A percentile compares a stretch with the other conserved stretches of the same genome.
Evolutionary conservation across 2,888 invertebrate genomes (phyloP).

Genomic region (Agrochola macilenta): DNA sequence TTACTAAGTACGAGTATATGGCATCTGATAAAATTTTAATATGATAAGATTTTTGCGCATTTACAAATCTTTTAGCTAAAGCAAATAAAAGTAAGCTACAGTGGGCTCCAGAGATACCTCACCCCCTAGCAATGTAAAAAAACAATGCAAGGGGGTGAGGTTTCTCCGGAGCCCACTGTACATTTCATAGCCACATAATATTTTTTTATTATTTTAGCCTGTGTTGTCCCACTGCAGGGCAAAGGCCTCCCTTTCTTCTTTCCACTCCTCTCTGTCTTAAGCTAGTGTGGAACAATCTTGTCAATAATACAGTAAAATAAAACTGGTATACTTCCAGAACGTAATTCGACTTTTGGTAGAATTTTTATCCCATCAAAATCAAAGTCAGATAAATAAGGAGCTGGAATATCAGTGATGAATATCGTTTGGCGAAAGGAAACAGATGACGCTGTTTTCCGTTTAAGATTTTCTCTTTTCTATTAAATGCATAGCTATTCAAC

Average conservation of each 20-base stretch:
- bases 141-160: too few relatives aligned
- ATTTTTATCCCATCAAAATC: background rate
- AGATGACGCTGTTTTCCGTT: constrained; percentile 1
- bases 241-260: too few relatives aligned
- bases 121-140: too few relatives aligned
- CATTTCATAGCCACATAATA: background rate
- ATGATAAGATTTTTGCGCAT: background rate
- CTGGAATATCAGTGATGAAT: background rate
- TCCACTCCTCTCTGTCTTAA: too few relatives aligned
- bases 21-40: background rate
- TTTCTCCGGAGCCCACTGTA: too few relatives aligned
- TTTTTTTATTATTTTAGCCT: too few relatives aligned
- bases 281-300: too few relatives aligned
- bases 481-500: constrained; percentile 51
- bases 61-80: background rate
- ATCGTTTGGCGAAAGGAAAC: background rate
- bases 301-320: background rate
- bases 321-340: background rate
- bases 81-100: too few relatives aligned
- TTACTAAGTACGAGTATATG: background rate
- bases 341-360: background rate
- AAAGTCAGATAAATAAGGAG: background rate
- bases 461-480: constrained; percentile 20
- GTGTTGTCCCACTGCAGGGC: too few relatives aligned
- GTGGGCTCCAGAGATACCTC: too few relatives aligned